Evolutionary conservation across 2,888 invertebrate species (phyloP).

Genomic region (Sphaerophoria rueppellii): DNA sequence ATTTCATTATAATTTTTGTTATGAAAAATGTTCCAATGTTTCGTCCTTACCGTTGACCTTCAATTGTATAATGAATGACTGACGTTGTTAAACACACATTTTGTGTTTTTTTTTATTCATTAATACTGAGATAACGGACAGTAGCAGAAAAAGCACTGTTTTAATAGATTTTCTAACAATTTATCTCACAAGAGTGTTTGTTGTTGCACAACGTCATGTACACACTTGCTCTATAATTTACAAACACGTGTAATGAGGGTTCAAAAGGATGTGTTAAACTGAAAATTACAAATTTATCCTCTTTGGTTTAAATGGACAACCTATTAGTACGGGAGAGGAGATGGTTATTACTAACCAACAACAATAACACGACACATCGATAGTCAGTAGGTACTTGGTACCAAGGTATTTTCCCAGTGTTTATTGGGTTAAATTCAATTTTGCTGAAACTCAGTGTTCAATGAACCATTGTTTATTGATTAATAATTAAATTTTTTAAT

Average conservation of each 20-base stretch:
- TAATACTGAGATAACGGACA: background rate
- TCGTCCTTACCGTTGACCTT: background rate
- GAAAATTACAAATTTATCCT: constrained; percentile 38
- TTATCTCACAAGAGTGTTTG: constrained; percentile 4
- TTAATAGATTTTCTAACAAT: constrained; percentile 23
- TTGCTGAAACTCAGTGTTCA: constrained; percentile 39
- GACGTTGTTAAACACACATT: background rate
- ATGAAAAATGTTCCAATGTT: background rate
- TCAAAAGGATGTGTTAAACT: constrained; percentile 30
- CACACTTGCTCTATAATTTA: background rate
- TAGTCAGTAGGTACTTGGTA: background rate
- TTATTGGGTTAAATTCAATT: constrained; percentile 27
- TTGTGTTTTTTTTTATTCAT: background rate
- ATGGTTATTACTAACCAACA: background rate
- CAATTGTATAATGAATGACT: constrained; percentile 23
- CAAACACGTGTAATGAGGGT: constrained; percentile 31
- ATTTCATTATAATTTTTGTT: too few relatives aligned
- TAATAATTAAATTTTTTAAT: constrained; percentile 42
- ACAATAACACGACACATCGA: background rate
- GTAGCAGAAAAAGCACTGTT: background rate
- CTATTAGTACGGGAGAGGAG: too few relatives aligned
- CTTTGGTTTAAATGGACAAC: too few relatives aligned
- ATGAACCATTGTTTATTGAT: constrained; percentile 43
- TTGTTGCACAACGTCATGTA: background rate
- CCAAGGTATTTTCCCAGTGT: constrained; percentile 13